Conservation (phyloP, 2,797 vertebrate species). For the Neoniphon sammara region DNA sequence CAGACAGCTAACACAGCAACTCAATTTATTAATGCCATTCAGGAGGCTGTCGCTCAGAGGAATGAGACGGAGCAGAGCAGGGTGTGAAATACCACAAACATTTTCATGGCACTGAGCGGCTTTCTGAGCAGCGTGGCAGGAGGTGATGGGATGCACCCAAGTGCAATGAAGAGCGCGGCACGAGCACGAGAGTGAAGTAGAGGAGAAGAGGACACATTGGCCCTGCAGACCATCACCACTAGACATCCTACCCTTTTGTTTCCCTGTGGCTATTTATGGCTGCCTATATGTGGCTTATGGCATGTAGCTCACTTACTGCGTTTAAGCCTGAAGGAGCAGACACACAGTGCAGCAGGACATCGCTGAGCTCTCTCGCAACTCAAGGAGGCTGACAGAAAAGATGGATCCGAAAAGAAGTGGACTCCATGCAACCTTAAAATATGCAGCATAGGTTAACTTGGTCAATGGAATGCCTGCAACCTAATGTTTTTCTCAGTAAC, state of each 20-base stretch:
- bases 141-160: conserved; percentile 62
- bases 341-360: conserved; percentile 37
- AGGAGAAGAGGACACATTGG: conserved; percentile 15
- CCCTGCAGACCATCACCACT: conserved; percentile 26
- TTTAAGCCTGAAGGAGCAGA: conserved; percentile 40
- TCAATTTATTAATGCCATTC: conserved; percentile 79
- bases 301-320: conserved; percentile 41
- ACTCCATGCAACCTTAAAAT: neutral
- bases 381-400: conserved; percentile 10
- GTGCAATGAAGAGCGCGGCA: conserved; percentile 60
- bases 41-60: conserved; percentile 76
- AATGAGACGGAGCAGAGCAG: conserved; percentile 55
- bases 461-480: neutral
- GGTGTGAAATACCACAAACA: conserved; percentile 68
- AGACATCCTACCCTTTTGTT: conserved; percentile 27
- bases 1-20: conserved; percentile 55
- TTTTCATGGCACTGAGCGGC: conserved; percentile 59
- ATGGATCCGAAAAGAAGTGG: conserved; percentile 32
- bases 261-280: conserved; percentile 39
- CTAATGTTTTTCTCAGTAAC: neutral
- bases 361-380: conserved; percentile 29
- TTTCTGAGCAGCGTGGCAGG: conserved; percentile 64
- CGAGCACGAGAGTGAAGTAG: conserved; percentile 24
- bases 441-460: neutral
- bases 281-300: conserved; percentile 31